Evolutionary conservation across 2,888 invertebrate genomes (phyloP), one percentile per base, ranked within the genome.

Genomic region (Latrodectus elegans): DNA sequence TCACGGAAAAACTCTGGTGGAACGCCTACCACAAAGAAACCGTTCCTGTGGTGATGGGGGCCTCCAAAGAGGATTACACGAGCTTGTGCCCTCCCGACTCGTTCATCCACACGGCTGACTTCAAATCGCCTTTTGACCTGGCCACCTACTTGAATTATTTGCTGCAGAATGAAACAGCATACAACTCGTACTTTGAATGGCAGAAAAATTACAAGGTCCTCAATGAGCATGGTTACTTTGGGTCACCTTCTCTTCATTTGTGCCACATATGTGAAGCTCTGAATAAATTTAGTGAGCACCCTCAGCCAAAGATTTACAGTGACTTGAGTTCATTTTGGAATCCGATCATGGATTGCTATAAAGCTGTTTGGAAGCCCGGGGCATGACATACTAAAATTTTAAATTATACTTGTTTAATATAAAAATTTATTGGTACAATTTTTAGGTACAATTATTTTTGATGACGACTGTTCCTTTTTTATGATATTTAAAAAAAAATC

Each of bases 1-100:
- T 95, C 72, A 95, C 95, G 0, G 95, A 95, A 91, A 95, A 95
- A 91, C 90, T 94, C 0, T 95, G 94, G 92, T 94, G 95, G 93
- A 94, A 95, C 90, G 95, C 94, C 0, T 95, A 94, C 90, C 90
- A 92, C 64, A 90, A 89, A 77, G 79, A 89, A 11, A 64, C 88
- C 15, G 84, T 90, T 53, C 95, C 95, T 0, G 92, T 95, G 4
- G 94, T 95, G 67, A 94, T 95, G 93, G 95, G 95, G 0, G 93
- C 94, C 4, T 91, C 93, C 1, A 91, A 90, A 65, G 86, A 81
- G 73, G 91, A 93, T 90, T 93, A 95, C 89, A 90, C 92, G 51
- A 92, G 91, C 65, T 90, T 95, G 11, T 91, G 95, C 53, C 95
- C 95, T 0, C 94, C 95, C 0, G 91, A 93, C 83, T 95, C 95